Evolutionary conservation across 1,140 invertebrate genomes (phyloP).

Genomic region (Tetramorium parvispinum): DNA sequence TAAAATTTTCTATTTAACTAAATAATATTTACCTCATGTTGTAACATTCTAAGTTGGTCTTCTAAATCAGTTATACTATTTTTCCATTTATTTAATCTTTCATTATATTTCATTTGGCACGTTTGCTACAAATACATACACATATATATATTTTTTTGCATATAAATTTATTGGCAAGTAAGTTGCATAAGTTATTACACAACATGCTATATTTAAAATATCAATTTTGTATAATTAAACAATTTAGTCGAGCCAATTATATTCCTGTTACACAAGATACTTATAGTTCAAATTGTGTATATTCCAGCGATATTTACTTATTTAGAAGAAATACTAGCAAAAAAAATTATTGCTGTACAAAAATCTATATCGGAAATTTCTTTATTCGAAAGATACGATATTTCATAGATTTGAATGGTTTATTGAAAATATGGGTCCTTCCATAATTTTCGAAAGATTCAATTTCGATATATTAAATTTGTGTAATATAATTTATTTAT

Average conservation of each 20-base stretch:
- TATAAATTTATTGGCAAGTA: slow-evolving; percentile 4
- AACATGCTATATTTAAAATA: slow-evolving; percentile 12
- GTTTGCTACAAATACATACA: slow-evolving; percentile 67
- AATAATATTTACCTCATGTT: slow-evolving; percentile 74
- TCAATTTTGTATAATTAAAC: slow-evolving; percentile 14
- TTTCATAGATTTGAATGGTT: background rate
- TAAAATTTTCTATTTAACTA: slow-evolving; percentile 37
- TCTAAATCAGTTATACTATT: slow-evolving; percentile 71
- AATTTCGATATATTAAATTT: background rate
- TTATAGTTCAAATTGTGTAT: background rate
- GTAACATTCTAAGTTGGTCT: slow-evolving; percentile 75
- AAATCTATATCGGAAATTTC: background rate
- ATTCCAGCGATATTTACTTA: background rate
- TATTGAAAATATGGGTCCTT: background rate
- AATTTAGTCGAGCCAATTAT: background rate
- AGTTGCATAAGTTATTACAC: background rate
- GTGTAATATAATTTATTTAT: slow-evolving; percentile 7
- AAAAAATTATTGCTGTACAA: background rate
- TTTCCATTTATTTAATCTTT: slow-evolving; percentile 72
- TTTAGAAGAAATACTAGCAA: background rate
- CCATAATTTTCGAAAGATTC: background rate
- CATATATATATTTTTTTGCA: background rate
- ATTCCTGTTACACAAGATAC: background rate
- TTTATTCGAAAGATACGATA: background rate
- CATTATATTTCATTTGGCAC: slow-evolving; percentile 67